Conservation (phyloP, 1,140 invertebrate genomes). For the Drosophila burlai region DNA sequence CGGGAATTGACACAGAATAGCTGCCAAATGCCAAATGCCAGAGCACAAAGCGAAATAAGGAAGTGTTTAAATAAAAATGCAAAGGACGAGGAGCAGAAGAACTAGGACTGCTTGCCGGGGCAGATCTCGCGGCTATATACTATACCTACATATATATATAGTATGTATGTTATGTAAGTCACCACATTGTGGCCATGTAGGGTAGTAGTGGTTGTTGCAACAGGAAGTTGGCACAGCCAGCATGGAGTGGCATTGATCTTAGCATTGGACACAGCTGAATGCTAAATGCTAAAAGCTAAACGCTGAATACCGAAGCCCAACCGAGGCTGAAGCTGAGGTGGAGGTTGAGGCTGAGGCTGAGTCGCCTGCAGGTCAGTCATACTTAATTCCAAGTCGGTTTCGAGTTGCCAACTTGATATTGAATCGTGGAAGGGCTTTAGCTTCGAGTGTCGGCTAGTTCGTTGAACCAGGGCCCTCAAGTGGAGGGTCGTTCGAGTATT, state of each 20-base stretch:
- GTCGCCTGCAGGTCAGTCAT: slow-evolving; percentile 68
- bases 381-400: slow-evolving; percentile 61
- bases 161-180: neutral
- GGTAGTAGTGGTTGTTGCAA: slow-evolving; percentile 72
- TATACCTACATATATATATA: neutral
- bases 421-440: slow-evolving; percentile 46
- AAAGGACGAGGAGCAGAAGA: slow-evolving; percentile 15
- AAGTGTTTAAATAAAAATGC: slow-evolving; percentile 70
- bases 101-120: slow-evolving; percentile 28
- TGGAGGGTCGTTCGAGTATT: slow-evolving; percentile 36
- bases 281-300: slow-evolving; percentile 40
- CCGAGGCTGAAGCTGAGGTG: neutral
- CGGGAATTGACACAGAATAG: slow-evolving; percentile 81
- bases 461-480: slow-evolving; percentile 39
- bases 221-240: slow-evolving; percentile 70
- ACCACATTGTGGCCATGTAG: slow-evolving; percentile 50
- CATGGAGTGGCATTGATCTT: slow-evolving; percentile 79
- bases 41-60: slow-evolving; percentile 77
- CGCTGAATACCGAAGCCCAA: slow-evolving; percentile 37
- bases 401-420: slow-evolving; percentile 59
- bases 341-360: slow-evolving; percentile 58
- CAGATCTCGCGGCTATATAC: slow-evolving; percentile 29
- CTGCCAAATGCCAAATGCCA: slow-evolving; percentile 79
- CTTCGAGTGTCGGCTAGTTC: slow-evolving; percentile 56
- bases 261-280: slow-evolving; percentile 70